Conservation (phyloP, 53 echinoderm and acorn worm genomes). For the Crossaster papposus region DNA sequence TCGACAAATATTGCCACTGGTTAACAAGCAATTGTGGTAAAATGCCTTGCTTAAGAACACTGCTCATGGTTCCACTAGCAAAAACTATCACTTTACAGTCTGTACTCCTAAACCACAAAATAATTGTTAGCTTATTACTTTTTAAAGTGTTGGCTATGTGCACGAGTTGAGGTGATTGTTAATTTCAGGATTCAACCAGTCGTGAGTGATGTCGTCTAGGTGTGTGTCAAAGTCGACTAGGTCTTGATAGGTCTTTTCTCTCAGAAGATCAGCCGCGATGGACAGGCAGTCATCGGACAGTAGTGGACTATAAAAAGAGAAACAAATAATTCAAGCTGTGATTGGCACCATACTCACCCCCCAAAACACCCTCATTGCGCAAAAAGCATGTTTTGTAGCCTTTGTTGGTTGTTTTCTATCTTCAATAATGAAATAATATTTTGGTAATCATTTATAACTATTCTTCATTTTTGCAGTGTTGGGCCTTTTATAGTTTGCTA, state of each 20-base stretch:
- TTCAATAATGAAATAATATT: too few species aligned
- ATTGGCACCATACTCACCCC: background rate
- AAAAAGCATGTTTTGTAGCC: too few species aligned
- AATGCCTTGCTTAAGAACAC: background rate
- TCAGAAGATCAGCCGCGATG: conserved; percentile 68
- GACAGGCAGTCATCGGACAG: conserved; percentile 60
- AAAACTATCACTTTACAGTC: background rate
- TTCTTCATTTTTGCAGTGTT: too few species aligned
- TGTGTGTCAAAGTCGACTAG: conserved; percentile 91
- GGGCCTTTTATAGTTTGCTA: too few species aligned
- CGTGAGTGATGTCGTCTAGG: conserved; percentile 86
- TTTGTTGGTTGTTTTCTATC: too few species aligned
- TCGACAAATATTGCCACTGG: too few species aligned
- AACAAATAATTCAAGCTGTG: background rate
- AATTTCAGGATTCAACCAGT: conserved; percentile 85
- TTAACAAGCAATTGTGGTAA: conserved; percentile 2
- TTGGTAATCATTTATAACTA: too few species aligned
- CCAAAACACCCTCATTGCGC: too few species aligned
- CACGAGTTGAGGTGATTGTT: conserved; percentile 64
- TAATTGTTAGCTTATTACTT: background rate
- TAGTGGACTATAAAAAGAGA: conserved; percentile 26
- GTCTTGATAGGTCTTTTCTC: conserved; percentile 65
- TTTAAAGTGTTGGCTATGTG: conserved; percentile 30
- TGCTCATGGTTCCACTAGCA: background rate
- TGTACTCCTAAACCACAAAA: background rate